Percentiles rank a stretch among this genome's conserved stretches.
Evolutionary conservation across 2,797 vertebrate species (phyloP).

Genomic region (Avahi laniger): DNA sequence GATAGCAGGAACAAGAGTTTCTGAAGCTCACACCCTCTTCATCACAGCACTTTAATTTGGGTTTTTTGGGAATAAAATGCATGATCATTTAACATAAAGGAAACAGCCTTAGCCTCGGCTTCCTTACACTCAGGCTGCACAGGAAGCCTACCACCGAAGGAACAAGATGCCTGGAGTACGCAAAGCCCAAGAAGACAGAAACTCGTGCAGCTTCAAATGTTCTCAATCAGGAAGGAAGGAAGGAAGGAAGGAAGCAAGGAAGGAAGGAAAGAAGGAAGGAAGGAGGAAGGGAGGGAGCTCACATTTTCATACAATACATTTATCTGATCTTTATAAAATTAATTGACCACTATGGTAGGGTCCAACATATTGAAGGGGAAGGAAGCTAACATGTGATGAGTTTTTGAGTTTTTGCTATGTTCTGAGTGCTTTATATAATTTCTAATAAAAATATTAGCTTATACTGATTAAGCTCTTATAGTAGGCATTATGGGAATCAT

Average conservation of each 20-base stretch:
- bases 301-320: background rate
- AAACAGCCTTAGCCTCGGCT: background rate
- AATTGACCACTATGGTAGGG: background rate
- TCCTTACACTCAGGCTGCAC: background rate
- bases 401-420: background rate
- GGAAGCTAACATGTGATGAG: too few relatives aligned
- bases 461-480: background rate
- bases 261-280: background rate
- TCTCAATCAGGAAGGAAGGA: background rate
- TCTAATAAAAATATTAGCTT: background rate
- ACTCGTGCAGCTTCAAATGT: background rate
- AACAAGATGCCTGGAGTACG: background rate
- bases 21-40: slow-evolving; percentile 65
- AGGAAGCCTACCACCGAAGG: background rate
- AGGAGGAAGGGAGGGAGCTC: background rate
- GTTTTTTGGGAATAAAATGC: background rate
- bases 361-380: background rate
- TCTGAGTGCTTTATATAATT: background rate
- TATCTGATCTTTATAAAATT: background rate
- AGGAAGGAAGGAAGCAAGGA: accelerated
- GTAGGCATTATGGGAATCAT: background rate
- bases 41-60: background rate
- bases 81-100: background rate
- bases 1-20: slow-evolving; percentile 66
- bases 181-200: background rate